phyloP scores from a whole-genome alignment of 2,888 invertebrate species.

The Oscheius onirici region DNA sequence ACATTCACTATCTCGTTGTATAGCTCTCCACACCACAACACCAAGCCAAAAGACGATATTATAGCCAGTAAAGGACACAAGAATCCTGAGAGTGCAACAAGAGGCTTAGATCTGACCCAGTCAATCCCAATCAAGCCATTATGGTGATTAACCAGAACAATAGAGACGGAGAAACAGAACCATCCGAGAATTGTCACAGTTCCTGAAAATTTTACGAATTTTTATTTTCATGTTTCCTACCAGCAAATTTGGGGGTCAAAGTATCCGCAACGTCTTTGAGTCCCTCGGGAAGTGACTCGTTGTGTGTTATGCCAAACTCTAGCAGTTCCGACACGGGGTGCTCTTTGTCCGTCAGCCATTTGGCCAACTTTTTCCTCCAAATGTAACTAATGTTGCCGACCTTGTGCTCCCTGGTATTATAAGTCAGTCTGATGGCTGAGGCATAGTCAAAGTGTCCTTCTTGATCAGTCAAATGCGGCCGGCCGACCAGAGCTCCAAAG shows the following conservation, averaged over 20 bases:
- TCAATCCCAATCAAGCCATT: conserved; percentile 62
- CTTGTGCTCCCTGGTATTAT: conserved; percentile 67
- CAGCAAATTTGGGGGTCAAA: conserved; percentile 54
- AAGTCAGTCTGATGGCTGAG: conserved; percentile 66
- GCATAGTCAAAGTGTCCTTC: conserved; percentile 70
- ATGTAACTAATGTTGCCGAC: conserved; percentile 58
- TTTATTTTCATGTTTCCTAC: not conserved
- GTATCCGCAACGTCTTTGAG: conserved; percentile 64
- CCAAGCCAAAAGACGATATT: conserved; percentile 65
- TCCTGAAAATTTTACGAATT: conserved; percentile 30
- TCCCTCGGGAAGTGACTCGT: conserved; percentile 68
- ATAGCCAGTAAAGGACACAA: conserved; percentile 66
- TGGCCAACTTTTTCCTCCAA: conserved; percentile 64
- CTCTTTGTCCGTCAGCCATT: conserved; percentile 61
- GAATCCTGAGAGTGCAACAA: conserved; percentile 60
- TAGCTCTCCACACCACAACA: conserved; percentile 66
- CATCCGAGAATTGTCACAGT: conserved; percentile 61
- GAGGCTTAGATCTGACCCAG: conserved; percentile 68
- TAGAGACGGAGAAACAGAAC: conserved; percentile 64
- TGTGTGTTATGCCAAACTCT: conserved; percentile 69
- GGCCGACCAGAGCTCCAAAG: conserved; percentile 68
- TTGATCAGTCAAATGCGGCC: conserved; percentile 62
- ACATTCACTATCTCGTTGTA: conserved; percentile 71
- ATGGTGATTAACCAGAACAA: conserved; percentile 63
- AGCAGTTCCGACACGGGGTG: conserved; percentile 65